Conservation (phyloP, 2,797 vertebrate species). For the Anomalospiza imberbis region DNA sequence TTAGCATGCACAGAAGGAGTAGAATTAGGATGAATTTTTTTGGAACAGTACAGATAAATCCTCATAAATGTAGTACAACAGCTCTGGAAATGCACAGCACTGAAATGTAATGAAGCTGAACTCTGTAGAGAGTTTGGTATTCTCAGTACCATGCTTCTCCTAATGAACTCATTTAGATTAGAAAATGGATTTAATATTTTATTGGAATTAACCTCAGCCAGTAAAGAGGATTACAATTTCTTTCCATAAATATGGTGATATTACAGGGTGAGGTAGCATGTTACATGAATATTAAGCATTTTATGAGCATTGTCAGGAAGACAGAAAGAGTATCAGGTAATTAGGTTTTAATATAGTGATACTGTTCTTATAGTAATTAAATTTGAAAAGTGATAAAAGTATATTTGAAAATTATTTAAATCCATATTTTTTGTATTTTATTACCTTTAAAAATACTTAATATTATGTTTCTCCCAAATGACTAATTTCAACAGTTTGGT, state of each 20-base stretch:
- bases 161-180: slow-evolving; percentile 88
- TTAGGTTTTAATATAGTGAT: slow-evolving; percentile 76
- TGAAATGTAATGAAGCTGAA: slow-evolving; percentile 82
- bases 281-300: slow-evolving; percentile 81
- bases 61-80: slow-evolving; percentile 83
- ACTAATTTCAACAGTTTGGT: neutral
- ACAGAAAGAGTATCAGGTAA: slow-evolving; percentile 70
- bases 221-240: slow-evolving; percentile 84
- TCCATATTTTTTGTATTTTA: slow-evolving; percentile 55
- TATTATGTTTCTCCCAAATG: neutral
- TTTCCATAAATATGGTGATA: slow-evolving; percentile 80
- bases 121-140: slow-evolving; percentile 80
- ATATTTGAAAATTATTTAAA: slow-evolving; percentile 58
- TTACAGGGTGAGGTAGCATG: slow-evolving; percentile 77
- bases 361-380: slow-evolving; percentile 74
- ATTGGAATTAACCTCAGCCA: slow-evolving; percentile 84
- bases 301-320: slow-evolving; percentile 71
- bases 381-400: slow-evolving; percentile 67
- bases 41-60: slow-evolving; percentile 82
- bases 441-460: slow-evolving; percentile 8
- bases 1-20: slow-evolving; percentile 79
- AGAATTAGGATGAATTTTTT: slow-evolving; percentile 84
- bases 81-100: slow-evolving; percentile 76
- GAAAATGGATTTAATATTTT: slow-evolving; percentile 87
- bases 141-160: slow-evolving; percentile 77